Conservation (phyloP, 2,888 invertebrate genomes). For the Trachelus tabidus region DNA sequence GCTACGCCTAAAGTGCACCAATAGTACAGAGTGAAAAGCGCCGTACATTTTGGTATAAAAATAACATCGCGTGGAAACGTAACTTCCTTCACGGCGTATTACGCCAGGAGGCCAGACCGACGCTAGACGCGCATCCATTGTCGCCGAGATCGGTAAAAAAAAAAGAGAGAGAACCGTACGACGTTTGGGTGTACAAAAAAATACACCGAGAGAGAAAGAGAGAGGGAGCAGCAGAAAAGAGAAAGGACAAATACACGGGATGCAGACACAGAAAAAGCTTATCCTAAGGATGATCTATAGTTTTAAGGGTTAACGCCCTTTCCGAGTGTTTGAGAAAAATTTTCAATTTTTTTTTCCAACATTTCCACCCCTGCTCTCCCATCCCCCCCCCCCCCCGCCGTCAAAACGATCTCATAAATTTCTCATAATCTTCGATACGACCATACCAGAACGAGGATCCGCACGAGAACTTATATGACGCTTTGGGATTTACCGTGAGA, state of each 20-base stretch:
- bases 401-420: not conserved
- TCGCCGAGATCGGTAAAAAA: constrained; percentile 8
- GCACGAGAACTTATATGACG: constrained; percentile 9
- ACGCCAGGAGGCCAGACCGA: not conserved
- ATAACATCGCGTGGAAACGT: not conserved
- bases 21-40: not conserved
- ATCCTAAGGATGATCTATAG: constrained; percentile 5
- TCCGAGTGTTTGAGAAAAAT: not conserved
- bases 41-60: not conserved
- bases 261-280: constrained; percentile 22
- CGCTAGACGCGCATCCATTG: constrained; percentile 11
- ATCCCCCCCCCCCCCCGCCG: no score
- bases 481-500: not conserved
- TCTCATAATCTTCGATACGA: not conserved
- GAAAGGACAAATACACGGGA: constrained; percentile 9
- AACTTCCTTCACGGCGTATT: constrained; percentile 3
- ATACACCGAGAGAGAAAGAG: not conserved
- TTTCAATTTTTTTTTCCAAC: not conserved
- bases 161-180: constrained; percentile 6
- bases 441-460: constrained; percentile 26
- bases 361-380: not conserved
- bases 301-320: constrained; percentile 3
- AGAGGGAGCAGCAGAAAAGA: constrained; percentile 6
- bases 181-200: not conserved
- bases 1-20: not conserved